These are phyloP conservation scores for Cryptomyrus ogoouensis DNA, from an alignment of 2,113 vertebrate genomes.

Conservation along the genomic window DNA sequence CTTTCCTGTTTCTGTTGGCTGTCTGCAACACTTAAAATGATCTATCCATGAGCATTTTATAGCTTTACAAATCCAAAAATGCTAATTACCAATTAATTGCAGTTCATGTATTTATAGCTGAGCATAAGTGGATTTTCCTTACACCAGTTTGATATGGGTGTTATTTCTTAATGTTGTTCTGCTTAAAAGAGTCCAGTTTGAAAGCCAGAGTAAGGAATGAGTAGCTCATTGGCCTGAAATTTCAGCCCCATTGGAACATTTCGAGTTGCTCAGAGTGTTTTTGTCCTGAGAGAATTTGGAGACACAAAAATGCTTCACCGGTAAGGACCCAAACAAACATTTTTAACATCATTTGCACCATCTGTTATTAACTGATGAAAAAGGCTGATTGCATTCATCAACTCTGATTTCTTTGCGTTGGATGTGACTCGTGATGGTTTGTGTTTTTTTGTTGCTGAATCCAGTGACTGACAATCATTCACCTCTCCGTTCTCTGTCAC, in stretches of 20 bases:
- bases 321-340: not conserved
- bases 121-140: not conserved
- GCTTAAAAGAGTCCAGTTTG: not conserved
- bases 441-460: not conserved
- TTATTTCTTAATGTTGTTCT: not conserved
- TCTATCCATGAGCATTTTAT: not conserved
- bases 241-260: not conserved
- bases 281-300: not conserved
- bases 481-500: not conserved
- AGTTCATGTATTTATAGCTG: not conserved
- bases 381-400: not conserved
- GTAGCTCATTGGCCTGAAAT: not conserved
- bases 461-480: not conserved
- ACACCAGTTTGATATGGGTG: not conserved
- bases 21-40: not conserved
- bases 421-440: not conserved
- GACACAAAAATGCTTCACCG: not conserved
- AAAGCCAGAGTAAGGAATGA: not conserved
- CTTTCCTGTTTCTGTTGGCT: conserved; percentile 4
- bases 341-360: not conserved
- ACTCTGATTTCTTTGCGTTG: not conserved
- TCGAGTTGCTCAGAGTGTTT: not conserved
- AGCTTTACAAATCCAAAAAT: not conserved
- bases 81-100: conserved; percentile 1
- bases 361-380: not conserved